Conservation (phyloP, 2,888 invertebrate genomes). For the Zele albiditarsus region DNA sequence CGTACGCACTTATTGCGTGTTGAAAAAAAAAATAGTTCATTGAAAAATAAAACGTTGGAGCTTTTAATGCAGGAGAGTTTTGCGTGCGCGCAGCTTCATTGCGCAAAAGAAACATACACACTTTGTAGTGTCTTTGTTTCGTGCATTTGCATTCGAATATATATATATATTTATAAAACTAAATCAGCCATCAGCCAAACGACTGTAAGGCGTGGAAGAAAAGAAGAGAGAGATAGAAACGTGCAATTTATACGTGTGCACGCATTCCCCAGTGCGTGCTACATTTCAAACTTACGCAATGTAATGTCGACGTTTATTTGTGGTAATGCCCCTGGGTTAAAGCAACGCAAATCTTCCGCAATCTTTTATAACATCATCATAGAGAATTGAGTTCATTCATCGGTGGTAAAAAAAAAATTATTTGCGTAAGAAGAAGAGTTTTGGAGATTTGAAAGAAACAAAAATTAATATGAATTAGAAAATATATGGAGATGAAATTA, state of each 20-base stretch:
- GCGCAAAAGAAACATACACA: slow-evolving; percentile 32
- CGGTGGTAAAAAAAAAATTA: neutral
- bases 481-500: too few species aligned
- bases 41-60: slow-evolving; percentile 25
- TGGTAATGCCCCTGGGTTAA: slow-evolving; percentile 40
- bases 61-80: slow-evolving; percentile 1
- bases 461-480: too few species aligned
- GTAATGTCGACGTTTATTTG: slow-evolving; percentile 56
- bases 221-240: slow-evolving; percentile 22
- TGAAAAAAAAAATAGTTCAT: slow-evolving; percentile 45
- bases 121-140: slow-evolving; percentile 33
- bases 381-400: neutral
- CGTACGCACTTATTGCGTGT: neutral
- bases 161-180: slow-evolving; percentile 5
- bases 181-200: slow-evolving; percentile 34
- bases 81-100: slow-evolving; percentile 38
- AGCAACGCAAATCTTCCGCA: slow-evolving; percentile 30
- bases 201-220: slow-evolving; percentile 16
- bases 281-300: slow-evolving; percentile 52
- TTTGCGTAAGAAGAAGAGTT: neutral
- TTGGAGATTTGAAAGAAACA: neutral
- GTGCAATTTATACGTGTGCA: slow-evolving; percentile 46
- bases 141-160: neutral
- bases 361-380: neutral
- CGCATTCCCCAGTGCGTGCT: slow-evolving; percentile 58